Evolutionary conservation across 2,888 invertebrate genomes (phyloP).

Genomic region (Tridacna gigas): DNA sequence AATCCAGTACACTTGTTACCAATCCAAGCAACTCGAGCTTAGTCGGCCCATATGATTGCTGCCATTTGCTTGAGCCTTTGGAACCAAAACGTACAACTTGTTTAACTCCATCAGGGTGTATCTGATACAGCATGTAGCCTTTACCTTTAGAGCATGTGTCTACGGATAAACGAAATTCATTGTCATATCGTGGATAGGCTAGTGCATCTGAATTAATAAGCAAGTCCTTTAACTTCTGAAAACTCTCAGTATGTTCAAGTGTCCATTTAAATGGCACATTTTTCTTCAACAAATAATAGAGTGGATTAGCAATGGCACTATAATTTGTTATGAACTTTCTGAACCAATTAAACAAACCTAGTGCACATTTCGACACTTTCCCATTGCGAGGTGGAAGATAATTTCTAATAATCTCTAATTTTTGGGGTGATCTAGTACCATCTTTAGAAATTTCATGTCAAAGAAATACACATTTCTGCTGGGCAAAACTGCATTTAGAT

Average conservation of each 20-base stretch:
- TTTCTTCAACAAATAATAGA: slow-evolving; percentile 42
- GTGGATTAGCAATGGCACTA: slow-evolving; percentile 44
- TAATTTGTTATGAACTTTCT: slow-evolving; percentile 57
- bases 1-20: slow-evolving; percentile 52
- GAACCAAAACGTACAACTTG: slow-evolving; percentile 50
- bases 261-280: slow-evolving; percentile 43
- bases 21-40: slow-evolving; percentile 58
- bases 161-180: slow-evolving; percentile 52
- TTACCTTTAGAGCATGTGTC: slow-evolving; percentile 55
- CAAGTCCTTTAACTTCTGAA: slow-evolving; percentile 40
- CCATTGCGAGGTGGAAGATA: slow-evolving; percentile 43
- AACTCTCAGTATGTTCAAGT: slow-evolving; percentile 29
- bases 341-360: slow-evolving; percentile 64
- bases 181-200: slow-evolving; percentile 59
- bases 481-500: slow-evolving; percentile 37
- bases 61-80: slow-evolving; percentile 39
- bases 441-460: slow-evolving; percentile 54
- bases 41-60: slow-evolving; percentile 49
- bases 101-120: slow-evolving; percentile 34
- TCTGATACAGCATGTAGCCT: slow-evolving; percentile 63
- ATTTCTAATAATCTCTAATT: slow-evolving; percentile 42
- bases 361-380: slow-evolving; percentile 52
- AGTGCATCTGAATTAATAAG: slow-evolving; percentile 50
- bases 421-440: slow-evolving; percentile 42
- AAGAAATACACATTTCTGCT: slow-evolving; percentile 39